These are phyloP conservation scores for Dinothrombium tinctorium DNA, from an alignment of 1,140 invertebrate genomes.

Conservation along the genomic window DNA sequence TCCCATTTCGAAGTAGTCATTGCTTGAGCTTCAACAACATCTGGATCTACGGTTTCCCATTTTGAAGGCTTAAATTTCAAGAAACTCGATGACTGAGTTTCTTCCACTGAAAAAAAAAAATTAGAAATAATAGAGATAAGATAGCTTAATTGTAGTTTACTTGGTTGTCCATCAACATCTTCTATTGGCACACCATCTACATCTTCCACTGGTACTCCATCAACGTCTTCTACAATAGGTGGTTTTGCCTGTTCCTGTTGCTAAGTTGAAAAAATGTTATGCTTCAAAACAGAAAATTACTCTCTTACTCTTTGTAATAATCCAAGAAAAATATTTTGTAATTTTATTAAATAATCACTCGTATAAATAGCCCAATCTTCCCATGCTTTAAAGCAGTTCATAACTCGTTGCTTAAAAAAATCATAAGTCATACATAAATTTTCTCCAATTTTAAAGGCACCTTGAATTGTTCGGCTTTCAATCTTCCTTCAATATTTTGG, in stretches of 20 bases:
- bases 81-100: too few species aligned
- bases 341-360: conserved; percentile 63
- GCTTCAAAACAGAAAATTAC: not conserved
- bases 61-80: conserved; percentile 46
- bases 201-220: conserved; percentile 33
- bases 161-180: conserved; percentile 7
- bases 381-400: conserved; percentile 82
- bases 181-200: conserved; percentile 56
- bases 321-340: conserved; percentile 77
- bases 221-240: conserved; percentile 14
- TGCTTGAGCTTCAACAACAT: conserved; percentile 57
- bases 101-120: too few species aligned
- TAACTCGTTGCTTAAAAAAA: conserved; percentile 57
- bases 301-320: conserved; percentile 21
- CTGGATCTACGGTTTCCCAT: conserved; percentile 83
- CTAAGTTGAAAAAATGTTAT: not conserved
- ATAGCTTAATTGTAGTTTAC: too few species aligned
- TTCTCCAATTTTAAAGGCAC: conserved; percentile 10
- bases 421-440: conserved; percentile 5
- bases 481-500: conserved; percentile 50
- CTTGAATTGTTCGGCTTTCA: conserved; percentile 90
- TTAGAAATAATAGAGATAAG: too few species aligned
- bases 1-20: conserved; percentile 77
- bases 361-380: conserved; percentile 95
- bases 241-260: not conserved